Base-by-base conservation (phyloP, 2,797 vertebrate genomes). In the Antennarius maculatus region DNA sequence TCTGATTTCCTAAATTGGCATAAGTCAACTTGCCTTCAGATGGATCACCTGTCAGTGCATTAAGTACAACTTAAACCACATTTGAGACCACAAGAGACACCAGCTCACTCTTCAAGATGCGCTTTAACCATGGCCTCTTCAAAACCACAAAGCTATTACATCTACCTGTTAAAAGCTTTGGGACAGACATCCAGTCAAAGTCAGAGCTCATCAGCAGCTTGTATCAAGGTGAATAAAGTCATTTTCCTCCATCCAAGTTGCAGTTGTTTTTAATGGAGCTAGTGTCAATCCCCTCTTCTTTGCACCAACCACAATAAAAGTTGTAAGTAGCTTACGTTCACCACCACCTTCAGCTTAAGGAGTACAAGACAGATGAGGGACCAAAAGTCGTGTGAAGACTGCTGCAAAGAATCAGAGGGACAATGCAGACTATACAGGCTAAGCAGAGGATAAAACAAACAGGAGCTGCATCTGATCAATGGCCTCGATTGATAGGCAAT, bases 41-140 rank as follows among this genome's bases (percentile, higher is more conserved):
- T 94, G 85, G 91, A 94, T 93, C 92, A 93, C 89, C 91, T 92
- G 91, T 91, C 89, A 75, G 83, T 89, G 87, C 92, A 92, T 93
- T 93, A 92, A 91, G 92, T 88, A 92, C 85, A 91, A 90, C 74
- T 93, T 85, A 90, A 86, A 91, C 88, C 89, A 49, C 90, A 91
- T 91, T 88, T 86, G 76, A 89, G 87, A 87, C 89, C 91, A 91
- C 91, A 85, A 77, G 91, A 89, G 90, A 91, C 86, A 60, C 85
- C 76, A 71, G 84, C 78, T 63, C 81, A 76, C 85, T 90, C 81
- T 86, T 89, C 88, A 87, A 80, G 81, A 82, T 78, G 79, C 37
- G 84, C 88, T 91, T 85, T 84, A 81, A 79, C 77, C 68, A 60
- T 79, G 89, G 83, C 85, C 82, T 92, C 84, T 89, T 86, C 76